A percentile compares a stretch with the other conserved stretches of the same genome.
phyloP scores from a whole-genome alignment of 1,140 invertebrate genomes.

The Diorhabda elongata region DNA sequence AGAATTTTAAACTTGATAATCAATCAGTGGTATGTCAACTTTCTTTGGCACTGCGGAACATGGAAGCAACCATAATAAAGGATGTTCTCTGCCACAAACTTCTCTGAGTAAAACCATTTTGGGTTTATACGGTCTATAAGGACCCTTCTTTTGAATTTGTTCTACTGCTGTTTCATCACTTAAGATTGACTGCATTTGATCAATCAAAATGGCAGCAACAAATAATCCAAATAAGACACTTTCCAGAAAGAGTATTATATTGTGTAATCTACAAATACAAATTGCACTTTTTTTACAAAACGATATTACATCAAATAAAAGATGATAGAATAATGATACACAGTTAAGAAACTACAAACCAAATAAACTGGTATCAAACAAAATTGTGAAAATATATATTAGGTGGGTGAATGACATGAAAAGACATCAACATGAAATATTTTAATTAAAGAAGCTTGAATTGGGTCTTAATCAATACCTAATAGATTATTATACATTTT shows the following conservation, averaged over 20 bases:
- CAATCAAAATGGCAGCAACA: constrained; percentile 82
- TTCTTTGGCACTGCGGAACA: constrained; percentile 10
- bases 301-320: background rate
- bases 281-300: background rate
- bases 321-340: background rate
- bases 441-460: no score
- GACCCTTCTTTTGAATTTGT: constrained; percentile 67
- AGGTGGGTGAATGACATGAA: no score
- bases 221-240: constrained; percentile 84
- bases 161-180: constrained; percentile 71
- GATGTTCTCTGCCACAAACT: constrained; percentile 42
- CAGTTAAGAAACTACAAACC: no score
- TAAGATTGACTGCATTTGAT: constrained; percentile 79
- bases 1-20: constrained; percentile 11
- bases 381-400: no score
- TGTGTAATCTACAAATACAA: constrained; percentile 68
- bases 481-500: no score
- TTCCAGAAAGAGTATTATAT: constrained; percentile 78
- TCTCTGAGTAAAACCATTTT: constrained; percentile 69
- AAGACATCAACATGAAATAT: no score
- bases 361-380: no score
- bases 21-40: constrained; percentile 11
- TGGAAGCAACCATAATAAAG: constrained; percentile 11
- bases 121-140: constrained; percentile 61
- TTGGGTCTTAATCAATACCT: no score